Percentiles rank a stretch among this genome's conserved stretches.
Evolutionary conservation across 2,113 vertebrate species (phyloP).

Genomic region (Saimiri boliviensis): DNA sequence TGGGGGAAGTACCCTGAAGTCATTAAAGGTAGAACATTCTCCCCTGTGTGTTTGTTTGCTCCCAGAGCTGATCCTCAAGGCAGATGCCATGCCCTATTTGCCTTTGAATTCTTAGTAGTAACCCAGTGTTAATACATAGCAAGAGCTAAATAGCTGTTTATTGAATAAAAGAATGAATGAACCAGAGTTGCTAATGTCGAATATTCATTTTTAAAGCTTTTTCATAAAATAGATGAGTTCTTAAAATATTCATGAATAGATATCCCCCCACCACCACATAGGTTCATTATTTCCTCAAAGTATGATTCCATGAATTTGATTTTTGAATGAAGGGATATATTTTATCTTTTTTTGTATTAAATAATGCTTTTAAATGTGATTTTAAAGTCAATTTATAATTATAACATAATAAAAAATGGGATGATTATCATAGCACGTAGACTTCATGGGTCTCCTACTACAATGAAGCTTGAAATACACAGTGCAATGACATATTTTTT

Average conservation of each 20-base stretch:
- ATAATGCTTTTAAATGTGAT: neutral
- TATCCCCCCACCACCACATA: neutral
- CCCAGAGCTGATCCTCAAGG: neutral
- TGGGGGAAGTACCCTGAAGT: rapidly evolving
- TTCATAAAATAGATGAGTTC: neutral
- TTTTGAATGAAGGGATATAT: neutral
- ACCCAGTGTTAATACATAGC: neutral
- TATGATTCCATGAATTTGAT: neutral
- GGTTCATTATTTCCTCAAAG: neutral
- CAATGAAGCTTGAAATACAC: neutral
- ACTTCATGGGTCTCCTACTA: neutral
- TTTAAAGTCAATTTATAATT: neutral
- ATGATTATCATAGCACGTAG: neutral
- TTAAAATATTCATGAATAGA: neutral
- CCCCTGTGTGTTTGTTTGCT: neutral
- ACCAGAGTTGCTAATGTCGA: neutral
- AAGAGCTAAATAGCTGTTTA: neutral
- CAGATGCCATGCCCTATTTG: neutral
- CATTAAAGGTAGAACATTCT: neutral
- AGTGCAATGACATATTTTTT: no score
- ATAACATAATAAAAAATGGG: neutral
- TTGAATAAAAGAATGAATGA: neutral
- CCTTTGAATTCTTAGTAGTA: neutral
- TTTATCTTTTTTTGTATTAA: neutral
- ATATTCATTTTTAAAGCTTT: neutral